Evolutionary conservation across 2,113 vertebrate species (phyloP).

Genomic region (Bubalus kerabau): DNA sequence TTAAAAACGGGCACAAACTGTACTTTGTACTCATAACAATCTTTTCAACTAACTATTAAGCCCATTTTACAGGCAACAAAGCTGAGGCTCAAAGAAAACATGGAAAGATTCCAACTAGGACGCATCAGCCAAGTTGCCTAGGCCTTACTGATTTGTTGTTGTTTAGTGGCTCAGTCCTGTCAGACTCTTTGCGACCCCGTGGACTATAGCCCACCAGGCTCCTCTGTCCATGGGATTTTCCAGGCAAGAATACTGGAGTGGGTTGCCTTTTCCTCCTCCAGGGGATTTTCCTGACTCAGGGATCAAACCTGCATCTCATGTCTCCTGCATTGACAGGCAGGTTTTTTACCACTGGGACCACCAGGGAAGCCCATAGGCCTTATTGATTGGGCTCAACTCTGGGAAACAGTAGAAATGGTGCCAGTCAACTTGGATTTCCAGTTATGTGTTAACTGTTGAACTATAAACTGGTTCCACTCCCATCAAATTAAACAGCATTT

Average conservation of each 20-base stretch:
- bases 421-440: too few species aligned
- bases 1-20: neutral
- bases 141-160: neutral
- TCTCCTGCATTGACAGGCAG: too few species aligned
- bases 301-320: neutral
- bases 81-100: neutral
- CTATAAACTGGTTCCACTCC: too few species aligned
- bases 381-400: too few species aligned
- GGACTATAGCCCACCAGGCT: neutral
- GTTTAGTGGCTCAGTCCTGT: neutral
- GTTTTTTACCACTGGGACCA: too few species aligned
- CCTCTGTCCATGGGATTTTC: neutral
- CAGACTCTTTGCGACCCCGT: accelerated
- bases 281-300: neutral
- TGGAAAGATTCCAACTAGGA: neutral
- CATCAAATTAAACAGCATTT: too few species aligned
- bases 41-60: neutral
- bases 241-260: neutral
- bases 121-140: neutral
- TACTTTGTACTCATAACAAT: neutral
- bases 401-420: too few species aligned
- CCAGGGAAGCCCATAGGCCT: too few species aligned
- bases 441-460: too few species aligned
- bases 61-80: neutral
- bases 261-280: neutral